These are phyloP conservation scores for Tridacna crocea DNA, from an alignment of 2,888 invertebrate genomes.

Conservation along the genomic window DNA sequence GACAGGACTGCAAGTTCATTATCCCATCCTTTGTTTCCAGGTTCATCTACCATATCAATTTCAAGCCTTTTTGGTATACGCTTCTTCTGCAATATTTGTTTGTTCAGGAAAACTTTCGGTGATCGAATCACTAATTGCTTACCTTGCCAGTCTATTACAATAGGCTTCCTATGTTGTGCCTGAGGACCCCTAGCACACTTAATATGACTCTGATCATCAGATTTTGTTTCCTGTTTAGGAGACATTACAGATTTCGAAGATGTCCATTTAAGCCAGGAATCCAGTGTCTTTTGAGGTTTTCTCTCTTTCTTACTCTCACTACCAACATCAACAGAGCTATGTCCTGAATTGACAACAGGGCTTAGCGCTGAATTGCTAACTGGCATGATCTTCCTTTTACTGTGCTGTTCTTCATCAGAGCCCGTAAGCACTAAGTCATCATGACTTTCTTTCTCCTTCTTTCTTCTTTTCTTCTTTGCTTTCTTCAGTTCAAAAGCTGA, in stretches of 20 bases:
- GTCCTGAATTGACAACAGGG: too few relatives aligned
- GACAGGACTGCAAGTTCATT: constrained; percentile 36
- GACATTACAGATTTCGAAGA: neutral
- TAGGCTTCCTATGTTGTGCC: constrained; percentile 12
- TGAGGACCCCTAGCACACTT: too few relatives aligned
- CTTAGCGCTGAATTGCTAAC: too few relatives aligned
- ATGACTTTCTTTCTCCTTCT: neutral
- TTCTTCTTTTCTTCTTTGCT: neutral
- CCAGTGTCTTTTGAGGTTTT: neutral
- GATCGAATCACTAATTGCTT: constrained; percentile 48
- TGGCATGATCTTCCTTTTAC: too few relatives aligned
- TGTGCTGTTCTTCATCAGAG: neutral
- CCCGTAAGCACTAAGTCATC: neutral
- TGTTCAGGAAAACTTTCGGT: constrained; percentile 44
- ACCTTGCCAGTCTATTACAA: constrained; percentile 52
- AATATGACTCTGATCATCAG: too few relatives aligned
- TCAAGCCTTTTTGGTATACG: constrained; percentile 24
- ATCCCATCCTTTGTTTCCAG: neutral
- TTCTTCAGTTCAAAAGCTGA: neutral
- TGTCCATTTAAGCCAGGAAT: constrained; percentile 3
- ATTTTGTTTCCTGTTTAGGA: too few relatives aligned
- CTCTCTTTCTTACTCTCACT: too few relatives aligned
- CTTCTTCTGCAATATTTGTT: constrained; percentile 2
- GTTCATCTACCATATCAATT: constrained; percentile 23
- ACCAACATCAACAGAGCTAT: too few relatives aligned